Evolutionary conservation across 2,113 vertebrate species (phyloP), one percentile per base, ranked within the genome.

Genomic region (Melanocharis versteri): DNA sequence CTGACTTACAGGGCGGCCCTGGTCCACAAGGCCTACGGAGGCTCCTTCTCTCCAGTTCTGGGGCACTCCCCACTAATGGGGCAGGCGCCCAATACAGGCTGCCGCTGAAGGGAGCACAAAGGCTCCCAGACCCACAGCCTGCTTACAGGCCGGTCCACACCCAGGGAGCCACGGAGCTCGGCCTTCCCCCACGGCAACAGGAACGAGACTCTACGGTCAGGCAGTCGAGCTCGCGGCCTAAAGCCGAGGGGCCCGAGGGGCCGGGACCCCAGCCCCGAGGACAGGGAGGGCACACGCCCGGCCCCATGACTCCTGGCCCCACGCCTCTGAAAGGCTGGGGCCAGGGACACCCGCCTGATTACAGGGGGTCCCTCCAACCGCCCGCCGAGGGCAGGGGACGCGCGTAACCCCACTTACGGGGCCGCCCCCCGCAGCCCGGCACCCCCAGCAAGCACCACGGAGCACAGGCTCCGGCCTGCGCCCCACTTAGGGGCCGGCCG

Each of bases 241-340:
- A 40, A n/a, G 47, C 17, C 2, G 10, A 50, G 13, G 28, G 35
- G 23, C 45, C 1, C 3, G 10, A 50, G 13, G 28, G 35, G 17
- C 35, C 1, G 0, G 11, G 23, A n/a, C 10, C 8, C 37, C 30
- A 51, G 18, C 18, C 10, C 30, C 1, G 0, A 42, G 11, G 16
- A 54, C 50, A 15, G 39, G 2, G 9, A 42, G 22, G 22, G 22
- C 45, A 48, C 35, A 33, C 0, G 3, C 21, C 30, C 2, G 2
- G 21, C 37, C 9, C 30, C 57, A 26, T 11, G 11, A 47, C 17
- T 47, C 65, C 65, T 27, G 35, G n/a, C 24, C 24, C 44, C 65
- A 7, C 2, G 17, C 24, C 33, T 27, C 24, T 27, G 24, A 20
- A n/a, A 35, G 44, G 44, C 65, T 5, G 18, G 13, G 33, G 23